Conservation (phyloP, 2,113 vertebrate genomes). For the Cettia cetti region DNA sequence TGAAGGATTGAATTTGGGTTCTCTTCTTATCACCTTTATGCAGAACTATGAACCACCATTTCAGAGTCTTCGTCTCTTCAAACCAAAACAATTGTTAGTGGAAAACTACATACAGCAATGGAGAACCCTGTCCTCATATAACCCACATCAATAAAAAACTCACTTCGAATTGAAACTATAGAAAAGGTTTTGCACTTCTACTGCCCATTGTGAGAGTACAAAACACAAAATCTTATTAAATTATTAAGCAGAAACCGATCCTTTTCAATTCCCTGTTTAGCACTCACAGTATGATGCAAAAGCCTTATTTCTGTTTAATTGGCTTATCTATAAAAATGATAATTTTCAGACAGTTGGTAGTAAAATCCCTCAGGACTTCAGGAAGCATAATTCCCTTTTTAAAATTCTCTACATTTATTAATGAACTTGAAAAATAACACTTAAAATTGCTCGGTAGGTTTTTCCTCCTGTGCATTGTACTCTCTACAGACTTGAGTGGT, state of each 20-base stretch:
- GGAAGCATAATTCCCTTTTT: slow-evolving; percentile 59
- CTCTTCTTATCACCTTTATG: neutral
- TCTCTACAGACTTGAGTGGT: neutral
- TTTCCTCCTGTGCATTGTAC: slow-evolving; percentile 19
- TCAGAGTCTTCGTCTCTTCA: neutral
- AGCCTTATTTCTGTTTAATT: slow-evolving; percentile 58
- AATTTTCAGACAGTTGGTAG: slow-evolving; percentile 62
- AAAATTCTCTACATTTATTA: slow-evolving; percentile 64
- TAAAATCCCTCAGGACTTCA: slow-evolving; percentile 57
- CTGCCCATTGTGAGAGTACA: neutral
- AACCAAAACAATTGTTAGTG: neutral
- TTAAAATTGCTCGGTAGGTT: slow-evolving; percentile 15
- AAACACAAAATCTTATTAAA: slow-evolving; percentile 40
- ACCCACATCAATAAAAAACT: slow-evolving; percentile 11
- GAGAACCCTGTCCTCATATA: neutral
- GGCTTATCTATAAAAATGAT: slow-evolving; percentile 65
- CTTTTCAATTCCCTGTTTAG: slow-evolving; percentile 55
- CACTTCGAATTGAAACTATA: slow-evolving; percentile 10
- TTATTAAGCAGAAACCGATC: slow-evolving; percentile 49
- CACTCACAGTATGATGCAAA: slow-evolving; percentile 39
- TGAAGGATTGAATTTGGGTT: neutral
- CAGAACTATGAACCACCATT: neutral
- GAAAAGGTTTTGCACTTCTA: neutral
- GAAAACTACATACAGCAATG: neutral
- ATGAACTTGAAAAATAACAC: slow-evolving; percentile 62